phyloP scores from a whole-genome alignment of 92 coral and sea anemone species.

The Anthopleura xanthogrammica region DNA sequence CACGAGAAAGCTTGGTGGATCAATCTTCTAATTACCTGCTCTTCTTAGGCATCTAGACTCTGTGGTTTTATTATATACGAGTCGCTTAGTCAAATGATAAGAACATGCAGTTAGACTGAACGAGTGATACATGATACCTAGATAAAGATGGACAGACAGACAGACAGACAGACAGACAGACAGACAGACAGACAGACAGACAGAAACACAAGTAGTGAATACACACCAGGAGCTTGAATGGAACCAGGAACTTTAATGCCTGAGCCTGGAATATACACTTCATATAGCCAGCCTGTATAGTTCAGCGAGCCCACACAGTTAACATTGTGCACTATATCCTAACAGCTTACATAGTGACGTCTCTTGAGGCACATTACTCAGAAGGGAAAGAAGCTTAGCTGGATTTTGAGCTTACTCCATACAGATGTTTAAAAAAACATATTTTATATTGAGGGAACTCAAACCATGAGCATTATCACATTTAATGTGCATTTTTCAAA shows the following conservation, averaged over 20 bases:
- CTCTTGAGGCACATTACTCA: constrained; percentile 30
- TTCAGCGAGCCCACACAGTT: constrained; percentile 61
- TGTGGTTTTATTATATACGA: not conserved
- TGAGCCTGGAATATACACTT: constrained; percentile 92
- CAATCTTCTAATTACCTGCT: not conserved
- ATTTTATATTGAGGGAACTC: too few relatives aligned
- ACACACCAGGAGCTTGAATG: constrained; percentile 98
- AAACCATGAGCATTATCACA: not conserved
- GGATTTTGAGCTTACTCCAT: too few relatives aligned
- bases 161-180: constrained; percentile 18
- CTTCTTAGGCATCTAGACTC: not conserved
- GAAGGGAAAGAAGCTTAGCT: too few relatives aligned
- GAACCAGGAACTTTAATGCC: constrained; percentile 99
- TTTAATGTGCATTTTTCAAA: not conserved
- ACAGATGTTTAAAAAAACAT: too few relatives aligned
- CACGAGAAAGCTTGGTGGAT: not conserved
- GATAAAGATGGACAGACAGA: not conserved
- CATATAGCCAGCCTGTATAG: constrained; percentile 91
- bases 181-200: constrained; percentile 14
- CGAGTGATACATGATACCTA: constrained; percentile 10
- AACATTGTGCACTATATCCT: constrained; percentile 24
- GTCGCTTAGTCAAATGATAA: not conserved
- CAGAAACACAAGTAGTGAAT: constrained; percentile 43
- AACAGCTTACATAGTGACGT: constrained; percentile 12
- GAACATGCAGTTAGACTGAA: not conserved